phyloP scores from a whole-genome alignment of 2,113 vertebrate species.

The Cervus canadensis region DNA sequence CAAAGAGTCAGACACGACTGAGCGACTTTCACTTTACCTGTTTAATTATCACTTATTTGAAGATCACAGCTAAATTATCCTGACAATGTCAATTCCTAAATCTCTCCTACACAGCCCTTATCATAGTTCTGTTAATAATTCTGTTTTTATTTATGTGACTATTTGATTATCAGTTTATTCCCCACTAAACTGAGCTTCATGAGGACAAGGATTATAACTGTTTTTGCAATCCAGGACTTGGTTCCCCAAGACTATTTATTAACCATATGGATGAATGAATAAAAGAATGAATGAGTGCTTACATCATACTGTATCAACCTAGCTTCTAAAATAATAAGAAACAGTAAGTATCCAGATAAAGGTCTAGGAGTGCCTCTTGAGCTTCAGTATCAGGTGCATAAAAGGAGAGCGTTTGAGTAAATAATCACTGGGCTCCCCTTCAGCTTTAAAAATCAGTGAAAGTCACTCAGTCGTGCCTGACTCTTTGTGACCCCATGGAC shows the following conservation, averaged over 20 bases:
- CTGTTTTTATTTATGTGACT: not conserved
- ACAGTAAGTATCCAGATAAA: not conserved
- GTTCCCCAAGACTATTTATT: not conserved
- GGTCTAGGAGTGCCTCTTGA: not conserved
- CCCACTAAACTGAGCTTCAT: not conserved
- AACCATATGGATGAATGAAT: not conserved
- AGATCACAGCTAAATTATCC: not conserved
- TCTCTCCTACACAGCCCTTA: not conserved
- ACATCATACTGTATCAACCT: not conserved
- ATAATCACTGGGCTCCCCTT: not conserved
- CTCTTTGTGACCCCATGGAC: not conserved
- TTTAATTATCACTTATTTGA: not conserved
- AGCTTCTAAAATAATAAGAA: not conserved
- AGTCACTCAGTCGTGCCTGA: not conserved
- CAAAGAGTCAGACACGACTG: not conserved
- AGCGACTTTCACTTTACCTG: not conserved
- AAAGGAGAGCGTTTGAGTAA: not conserved
- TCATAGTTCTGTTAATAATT: not conserved
- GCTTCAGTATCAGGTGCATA: not conserved
- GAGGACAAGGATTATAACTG: not conserved
- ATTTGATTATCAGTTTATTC: not conserved
- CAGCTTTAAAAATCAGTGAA: conserved; percentile 14
- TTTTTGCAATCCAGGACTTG: not conserved
- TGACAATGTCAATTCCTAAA: not conserved
- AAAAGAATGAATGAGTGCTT: not conserved